Base-by-base conservation (phyloP, 2,113 vertebrate species). In the Scartelaos histophorus region DNA sequence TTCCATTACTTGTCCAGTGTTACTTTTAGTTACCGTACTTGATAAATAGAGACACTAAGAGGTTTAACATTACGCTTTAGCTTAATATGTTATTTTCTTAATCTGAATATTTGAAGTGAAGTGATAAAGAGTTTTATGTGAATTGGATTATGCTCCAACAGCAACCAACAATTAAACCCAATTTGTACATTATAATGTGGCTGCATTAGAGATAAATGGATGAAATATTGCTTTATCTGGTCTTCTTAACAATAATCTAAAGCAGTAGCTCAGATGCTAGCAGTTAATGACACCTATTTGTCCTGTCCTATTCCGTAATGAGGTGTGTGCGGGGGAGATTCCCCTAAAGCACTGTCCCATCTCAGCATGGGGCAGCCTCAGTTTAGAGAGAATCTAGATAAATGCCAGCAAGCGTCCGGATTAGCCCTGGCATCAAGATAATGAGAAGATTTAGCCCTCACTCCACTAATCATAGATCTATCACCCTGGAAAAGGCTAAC, bases 341-440 rank as follows among this genome's bases (percentile, higher is more conserved):
- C 45, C 82, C 83, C 88, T 83, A 65, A 87, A 90, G 83, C 85
- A 75, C 54, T 71, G 76, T 81, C 57, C 82, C 64, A 64, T 82
- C 85, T 58, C 84, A 89, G 81, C 81, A 85, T 77, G 86, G 76
- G 75, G 75, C 57, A 24, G 66, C 71, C 67, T 81, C 35, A 29
- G 71, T 87, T 86, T 80, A 84, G 65, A 82, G 77, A 34, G 79
- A 84, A 88, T 88, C 78, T 70, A 68, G 77, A 67, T 80, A 88
- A 81, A 85, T 75, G 74, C 66, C 64, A 76, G 79, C 82, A 88
- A 87, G 81, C 83, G 70, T 73, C 51, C 66, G 76, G 90, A 91
- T 92, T 90, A 91, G 73, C 45, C 56, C 69, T 64, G 60, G 65
- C 79, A 89, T 91, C 61, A 89, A 90, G 85, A 90, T 91, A 92